Conservation (phyloP, 2,888 invertebrate genomes). For the Eucriotettix oculatus region DNA sequence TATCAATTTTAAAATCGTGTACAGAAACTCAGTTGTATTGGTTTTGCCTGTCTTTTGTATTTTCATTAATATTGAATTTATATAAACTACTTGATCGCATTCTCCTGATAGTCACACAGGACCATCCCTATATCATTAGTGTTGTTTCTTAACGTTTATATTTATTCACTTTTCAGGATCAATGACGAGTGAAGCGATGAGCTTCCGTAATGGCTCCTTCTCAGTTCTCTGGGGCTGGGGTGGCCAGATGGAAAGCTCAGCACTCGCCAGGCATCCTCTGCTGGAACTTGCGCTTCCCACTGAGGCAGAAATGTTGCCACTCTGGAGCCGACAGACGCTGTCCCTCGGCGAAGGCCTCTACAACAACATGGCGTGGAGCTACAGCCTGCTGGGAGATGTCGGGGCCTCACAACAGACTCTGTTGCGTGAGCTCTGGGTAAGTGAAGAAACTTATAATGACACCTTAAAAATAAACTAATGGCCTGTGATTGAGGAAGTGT, state of each 20-base stretch:
- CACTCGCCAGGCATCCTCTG: constrained; percentile 64
- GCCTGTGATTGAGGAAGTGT: too few relatives aligned
- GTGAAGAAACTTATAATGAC: not conserved
- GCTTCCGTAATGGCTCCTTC: constrained; percentile 63
- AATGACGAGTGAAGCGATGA: constrained; percentile 55
- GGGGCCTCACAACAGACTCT: constrained; percentile 71
- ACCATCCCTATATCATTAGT: too few relatives aligned
- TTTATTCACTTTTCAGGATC: constrained; percentile 26
- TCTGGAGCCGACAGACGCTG: constrained; percentile 72
- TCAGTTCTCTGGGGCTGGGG: constrained; percentile 59
- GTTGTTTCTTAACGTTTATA: too few relatives aligned
- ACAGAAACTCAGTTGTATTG: too few relatives aligned
- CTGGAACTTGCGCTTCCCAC: constrained; percentile 70
- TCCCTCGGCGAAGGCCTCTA: constrained; percentile 57
- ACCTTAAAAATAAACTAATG: too few relatives aligned
- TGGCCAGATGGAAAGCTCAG: constrained; percentile 56
- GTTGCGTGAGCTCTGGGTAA: constrained; percentile 33
- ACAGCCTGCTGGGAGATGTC: constrained; percentile 69
- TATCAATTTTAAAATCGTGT: too few relatives aligned
- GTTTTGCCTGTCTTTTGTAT: too few relatives aligned
- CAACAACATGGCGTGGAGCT: constrained; percentile 66
- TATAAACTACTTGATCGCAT: too few relatives aligned
- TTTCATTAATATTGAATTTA: too few relatives aligned
- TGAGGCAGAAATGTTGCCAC: constrained; percentile 78
- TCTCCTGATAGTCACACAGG: too few relatives aligned